These are phyloP conservation scores for Pogonognathellus flavescens DNA, from an alignment of 1,140 invertebrate genomes.

Conservation along the genomic window DNA sequence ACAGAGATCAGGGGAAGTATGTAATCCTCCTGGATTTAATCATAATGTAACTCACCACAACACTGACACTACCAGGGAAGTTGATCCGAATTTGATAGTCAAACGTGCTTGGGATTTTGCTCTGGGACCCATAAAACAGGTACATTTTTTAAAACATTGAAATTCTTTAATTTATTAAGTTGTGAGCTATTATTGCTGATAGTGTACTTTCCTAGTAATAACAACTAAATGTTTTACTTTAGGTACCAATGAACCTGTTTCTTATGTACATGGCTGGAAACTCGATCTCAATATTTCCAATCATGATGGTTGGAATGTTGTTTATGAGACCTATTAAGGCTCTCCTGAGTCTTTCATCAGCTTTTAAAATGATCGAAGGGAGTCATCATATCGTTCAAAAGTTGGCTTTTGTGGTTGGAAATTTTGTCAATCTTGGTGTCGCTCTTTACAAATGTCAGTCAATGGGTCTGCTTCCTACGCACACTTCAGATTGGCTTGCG, in stretches of 20 bases:
- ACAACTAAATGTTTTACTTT: conserved; percentile 35
- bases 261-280: conserved; percentile 99
- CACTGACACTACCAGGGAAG: conserved; percentile 81
- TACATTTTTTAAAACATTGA: no score
- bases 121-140: conserved; percentile 91
- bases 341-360: conserved; percentile 70
- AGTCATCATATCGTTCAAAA: conserved; percentile 91
- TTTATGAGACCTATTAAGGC: conserved; percentile 92
- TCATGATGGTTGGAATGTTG: conserved; percentile 99
- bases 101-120: conserved; percentile 99
- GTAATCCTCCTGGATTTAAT: conserved; percentile 87
- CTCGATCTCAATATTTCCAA: conserved; percentile 99
- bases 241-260: conserved; percentile 98
- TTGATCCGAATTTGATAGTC: conserved; percentile 86
- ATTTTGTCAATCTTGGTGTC: conserved; percentile 91
- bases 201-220: no score
- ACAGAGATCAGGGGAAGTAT: conserved; percentile 71
- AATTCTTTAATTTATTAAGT: no score
- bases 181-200: no score
- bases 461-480: conserved; percentile 97
- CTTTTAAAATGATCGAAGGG: conserved; percentile 97
- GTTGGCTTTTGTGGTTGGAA: conserved; percentile 94
- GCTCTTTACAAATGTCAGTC: conserved; percentile 99
- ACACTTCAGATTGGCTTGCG: conserved; percentile 98
- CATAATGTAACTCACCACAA: conserved; percentile 79